Base-by-base conservation (phyloP, 2,888 invertebrate genomes). In the Mesorhabditis belari region DNA sequence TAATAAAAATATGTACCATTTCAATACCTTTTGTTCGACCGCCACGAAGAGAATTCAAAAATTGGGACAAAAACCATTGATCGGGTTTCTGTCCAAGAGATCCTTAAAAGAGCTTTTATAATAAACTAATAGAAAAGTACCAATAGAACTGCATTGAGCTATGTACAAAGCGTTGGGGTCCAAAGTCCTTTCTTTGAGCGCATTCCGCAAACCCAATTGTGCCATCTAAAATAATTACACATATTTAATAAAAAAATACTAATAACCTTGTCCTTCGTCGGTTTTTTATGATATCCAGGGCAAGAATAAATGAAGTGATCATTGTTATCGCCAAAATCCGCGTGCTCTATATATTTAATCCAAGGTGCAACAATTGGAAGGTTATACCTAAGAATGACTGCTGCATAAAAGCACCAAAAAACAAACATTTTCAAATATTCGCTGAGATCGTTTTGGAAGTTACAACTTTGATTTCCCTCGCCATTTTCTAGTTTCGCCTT, bases 131-230 rank as follows among this genome's bases (percentile, higher is more conserved):
- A 35, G n/a, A 35, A 35, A 35, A n/a, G 12, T 1, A n/a, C 77
- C 77, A 27, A 77, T 76, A 2, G 77, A 77, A 29, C 73, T 74
- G 58, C 73, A 75, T 49, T 76, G 76, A 6, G 59, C 55, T 4
- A 74, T 54, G 24, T 63, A 69, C 4, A 69, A 25, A 27, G 56
- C 35, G n/a, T 4, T 19, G 25, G 21, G 24, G 56, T n/a, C 55
- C 55, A 27, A 5, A 23, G 26, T 17, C 26, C n/a, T 26, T 54
- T n/a, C 26, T 21, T 55, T 58, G 23, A 58, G 58, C 12, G 28
- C 21, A 6, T 23, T 55, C 12, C 49, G 27, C 0, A 66, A 60
- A 5, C 60, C 17, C 17, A 61, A 50, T 35, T 69, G 66, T 1
- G 69, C 71, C 0, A 62, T 23, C 57, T 57, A 58, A 24, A 49